Base-by-base conservation (phyloP, 2,888 invertebrate species). In the Schizotus pectinicornis region DNA sequence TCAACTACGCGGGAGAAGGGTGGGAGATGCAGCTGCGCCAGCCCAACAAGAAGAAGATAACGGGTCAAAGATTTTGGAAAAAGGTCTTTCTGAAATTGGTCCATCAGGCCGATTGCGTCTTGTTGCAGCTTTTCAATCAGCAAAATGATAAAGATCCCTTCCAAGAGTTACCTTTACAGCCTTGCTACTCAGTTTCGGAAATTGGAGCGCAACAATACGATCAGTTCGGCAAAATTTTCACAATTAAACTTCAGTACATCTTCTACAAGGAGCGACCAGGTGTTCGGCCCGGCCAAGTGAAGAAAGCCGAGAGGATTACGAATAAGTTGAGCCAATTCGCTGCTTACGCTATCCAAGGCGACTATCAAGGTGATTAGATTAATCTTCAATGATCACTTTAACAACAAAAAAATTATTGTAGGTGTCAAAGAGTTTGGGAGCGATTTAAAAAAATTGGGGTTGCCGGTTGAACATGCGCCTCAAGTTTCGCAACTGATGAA, bases 161-260 rank as follows among this genome's bases (percentile, higher is more conserved):
- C 81, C 96, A 98, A 81, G 98, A 98, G 81, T 82, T 98, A 66
- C 95, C 95, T 0, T 81, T 97, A 64, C 94, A 96, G 79, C 91
- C 96, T 1, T 96, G 95, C 77, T 98, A 98, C 81, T 95, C 95
- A 1, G 91, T 97, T 41, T 97, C 96, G 2, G 96, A 95, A 61
- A 90, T 95, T 43, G 92, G 91, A 46, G 94, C 96, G 33, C 99
- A 99, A 81, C 98, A 98, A 79, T 98, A 95, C 77, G 99, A 99
- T 81, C 95, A 97, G 79, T 99, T 92, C 78, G 98, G 98, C 31
- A 99, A 99, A 83, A 98, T 99, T 70, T 98, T 99, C 82, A 99
- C 99, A 0, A 88, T 98, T 54, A 98, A 91, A 77, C 81, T 97
- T 67, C 98, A 98, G 79, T 98, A 97, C 77, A 92, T 98, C 53